Percentiles rank a stretch among this genome's conserved stretches.
Evolutionary conservation across 2,113 vertebrate species (phyloP).

Genomic region (Lophura nycthemera): DNA sequence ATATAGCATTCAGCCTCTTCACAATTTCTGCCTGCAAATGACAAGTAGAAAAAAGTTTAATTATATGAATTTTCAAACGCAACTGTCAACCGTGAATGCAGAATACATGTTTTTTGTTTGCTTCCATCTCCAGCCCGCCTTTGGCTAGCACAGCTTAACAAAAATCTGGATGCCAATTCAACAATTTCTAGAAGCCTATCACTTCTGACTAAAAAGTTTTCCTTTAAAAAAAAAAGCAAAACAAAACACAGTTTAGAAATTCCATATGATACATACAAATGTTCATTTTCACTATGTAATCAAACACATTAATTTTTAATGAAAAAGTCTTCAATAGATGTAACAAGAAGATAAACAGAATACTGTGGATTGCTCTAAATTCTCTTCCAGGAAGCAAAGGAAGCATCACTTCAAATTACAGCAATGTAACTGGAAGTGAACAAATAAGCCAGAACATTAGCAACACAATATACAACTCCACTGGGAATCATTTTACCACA

Average conservation of each 20-base stretch:
- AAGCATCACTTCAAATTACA: background rate
- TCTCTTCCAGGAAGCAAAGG: background rate
- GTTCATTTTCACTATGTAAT: slow-evolving; percentile 19
- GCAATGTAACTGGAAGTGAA: background rate
- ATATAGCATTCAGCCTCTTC: slow-evolving; percentile 97
- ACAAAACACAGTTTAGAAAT: background rate
- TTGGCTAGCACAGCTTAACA: background rate
- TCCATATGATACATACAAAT: slow-evolving; percentile 21
- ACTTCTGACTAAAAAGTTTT: slow-evolving; percentile 34
- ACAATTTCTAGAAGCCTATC: slow-evolving; percentile 4
- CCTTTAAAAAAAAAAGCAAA: slow-evolving; percentile 10
- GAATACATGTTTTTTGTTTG: background rate
- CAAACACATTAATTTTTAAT: background rate
- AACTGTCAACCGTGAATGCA: slow-evolving; percentile 17
- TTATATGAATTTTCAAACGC: slow-evolving; percentile 46
- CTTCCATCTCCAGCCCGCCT: background rate
- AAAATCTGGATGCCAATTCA: slow-evolving; percentile 5
- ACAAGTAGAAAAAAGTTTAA: slow-evolving; percentile 69
- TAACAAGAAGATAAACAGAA: background rate
- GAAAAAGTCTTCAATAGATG: background rate
- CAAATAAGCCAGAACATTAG: background rate
- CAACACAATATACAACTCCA: background rate
- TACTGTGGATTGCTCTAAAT: background rate
- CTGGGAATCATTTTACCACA: background rate
- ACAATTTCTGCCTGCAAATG: slow-evolving; percentile 93